Conservation (phyloP, 1,140 invertebrate species). For the Macrotrachela quadricornifera region DNA sequence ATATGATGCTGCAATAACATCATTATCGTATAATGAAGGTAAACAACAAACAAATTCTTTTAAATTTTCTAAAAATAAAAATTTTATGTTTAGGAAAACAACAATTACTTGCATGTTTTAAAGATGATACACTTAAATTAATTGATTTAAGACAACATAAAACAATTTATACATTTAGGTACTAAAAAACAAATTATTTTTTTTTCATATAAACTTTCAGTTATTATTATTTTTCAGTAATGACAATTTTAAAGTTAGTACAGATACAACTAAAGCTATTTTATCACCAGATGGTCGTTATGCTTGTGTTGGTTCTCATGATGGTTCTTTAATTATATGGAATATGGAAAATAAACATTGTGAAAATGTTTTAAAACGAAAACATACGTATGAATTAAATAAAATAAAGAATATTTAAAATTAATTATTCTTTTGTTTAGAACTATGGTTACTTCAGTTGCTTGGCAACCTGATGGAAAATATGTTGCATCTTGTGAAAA, state of each 20-base stretch:
- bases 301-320: conserved; percentile 63
- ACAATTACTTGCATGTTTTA: conserved; percentile 64
- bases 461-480: conserved; percentile 5
- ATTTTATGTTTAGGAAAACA: conserved; percentile 45
- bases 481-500: conserved; percentile 2
- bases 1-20: too few relatives aligned
- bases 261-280: conserved; percentile 69
- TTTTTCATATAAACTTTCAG: too few relatives aligned
- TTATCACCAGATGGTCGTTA: conserved; percentile 66
- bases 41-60: too few relatives aligned
- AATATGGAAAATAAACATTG: conserved; percentile 48
- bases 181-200: conserved; percentile 10
- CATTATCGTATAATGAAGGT: too few relatives aligned
- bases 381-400: conserved; percentile 53
- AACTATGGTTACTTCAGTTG: conserved; percentile 1
- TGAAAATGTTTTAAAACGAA: conserved; percentile 54
- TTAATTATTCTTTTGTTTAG: background rate
- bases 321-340: conserved; percentile 78
- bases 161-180: conserved; percentile 67
- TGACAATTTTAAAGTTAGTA: conserved; percentile 77
- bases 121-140: conserved; percentile 78
- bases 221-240: conserved; percentile 47
- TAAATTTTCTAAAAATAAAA: too few relatives aligned
- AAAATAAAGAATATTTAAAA: background rate
- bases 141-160: conserved; percentile 81